Evolutionary conservation across 35 echinoderm and acorn worm genomes (phyloP).

Genomic region (Heliocidaris erythrogramma): DNA sequence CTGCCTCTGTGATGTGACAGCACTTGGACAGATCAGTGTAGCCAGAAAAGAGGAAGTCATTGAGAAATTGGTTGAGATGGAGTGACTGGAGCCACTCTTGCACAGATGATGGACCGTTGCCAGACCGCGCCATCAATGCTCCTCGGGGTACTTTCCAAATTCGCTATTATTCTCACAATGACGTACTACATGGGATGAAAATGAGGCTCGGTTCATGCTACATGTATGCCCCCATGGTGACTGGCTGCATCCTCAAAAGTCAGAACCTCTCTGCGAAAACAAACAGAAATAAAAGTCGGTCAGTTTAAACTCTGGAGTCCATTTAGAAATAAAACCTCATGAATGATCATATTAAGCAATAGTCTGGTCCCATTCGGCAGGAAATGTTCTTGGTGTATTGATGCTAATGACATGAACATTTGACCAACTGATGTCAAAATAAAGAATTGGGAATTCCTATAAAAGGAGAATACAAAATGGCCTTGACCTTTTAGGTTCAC

Average conservation of each 20-base stretch:
- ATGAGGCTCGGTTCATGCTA: background rate
- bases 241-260: background rate
- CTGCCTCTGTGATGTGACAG: constrained; percentile 30
- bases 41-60: constrained; percentile 41
- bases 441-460: too few species aligned
- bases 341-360: background rate
- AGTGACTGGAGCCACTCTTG: constrained; percentile 46
- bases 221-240: background rate
- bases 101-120: background rate
- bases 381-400: too few species aligned
- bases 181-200: background rate
- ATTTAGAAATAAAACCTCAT: background rate
- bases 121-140: constrained; percentile 22
- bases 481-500: too few species aligned
- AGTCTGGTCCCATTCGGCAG: too few species aligned
- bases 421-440: too few species aligned
- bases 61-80: constrained; percentile 35
- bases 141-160: background rate
- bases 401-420: too few species aligned
- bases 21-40: constrained; percentile 35
- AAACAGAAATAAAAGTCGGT: background rate
- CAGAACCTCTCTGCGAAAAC: background rate
- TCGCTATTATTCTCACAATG: background rate
- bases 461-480: too few species aligned
- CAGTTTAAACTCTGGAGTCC: background rate